These are phyloP conservation scores for Eulemur mongoz DNA, from an alignment of 2,797 vertebrate species.

Conservation along the genomic window DNA sequence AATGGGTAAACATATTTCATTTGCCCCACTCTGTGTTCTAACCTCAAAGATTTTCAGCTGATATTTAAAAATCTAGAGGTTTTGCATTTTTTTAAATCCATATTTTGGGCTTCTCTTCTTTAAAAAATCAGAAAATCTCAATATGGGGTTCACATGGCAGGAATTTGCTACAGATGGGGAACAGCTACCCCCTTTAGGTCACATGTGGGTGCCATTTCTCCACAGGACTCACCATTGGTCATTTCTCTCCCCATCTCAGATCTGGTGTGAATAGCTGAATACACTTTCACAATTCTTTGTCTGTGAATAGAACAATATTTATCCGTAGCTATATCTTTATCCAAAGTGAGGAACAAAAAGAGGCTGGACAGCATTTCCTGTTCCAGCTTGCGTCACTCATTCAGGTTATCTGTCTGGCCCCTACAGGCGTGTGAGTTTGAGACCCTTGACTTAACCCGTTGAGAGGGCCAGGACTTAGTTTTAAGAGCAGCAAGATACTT, in stretches of 20 bases:
- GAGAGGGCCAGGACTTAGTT: neutral
- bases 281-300: neutral
- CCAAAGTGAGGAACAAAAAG: neutral
- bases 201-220: neutral
- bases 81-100: neutral
- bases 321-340: neutral
- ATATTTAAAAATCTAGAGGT: neutral
- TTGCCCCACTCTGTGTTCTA: neutral
- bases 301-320: neutral
- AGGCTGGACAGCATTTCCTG: neutral
- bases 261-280: neutral
- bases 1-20: neutral
- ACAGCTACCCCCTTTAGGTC: neutral
- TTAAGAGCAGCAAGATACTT: constrained; percentile 33
- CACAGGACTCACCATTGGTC: fast-evolving
- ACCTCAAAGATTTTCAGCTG: neutral
- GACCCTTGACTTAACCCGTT: neutral
- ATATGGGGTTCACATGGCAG: neutral
- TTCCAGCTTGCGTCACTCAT: neutral
- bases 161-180: neutral
- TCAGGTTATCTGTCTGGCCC: neutral
- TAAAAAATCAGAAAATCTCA: neutral
- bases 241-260: neutral
- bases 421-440: neutral
- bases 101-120: neutral